phyloP scores from a whole-genome alignment of 2,113 vertebrate genomes.

The Semnornis frantzii region DNA sequence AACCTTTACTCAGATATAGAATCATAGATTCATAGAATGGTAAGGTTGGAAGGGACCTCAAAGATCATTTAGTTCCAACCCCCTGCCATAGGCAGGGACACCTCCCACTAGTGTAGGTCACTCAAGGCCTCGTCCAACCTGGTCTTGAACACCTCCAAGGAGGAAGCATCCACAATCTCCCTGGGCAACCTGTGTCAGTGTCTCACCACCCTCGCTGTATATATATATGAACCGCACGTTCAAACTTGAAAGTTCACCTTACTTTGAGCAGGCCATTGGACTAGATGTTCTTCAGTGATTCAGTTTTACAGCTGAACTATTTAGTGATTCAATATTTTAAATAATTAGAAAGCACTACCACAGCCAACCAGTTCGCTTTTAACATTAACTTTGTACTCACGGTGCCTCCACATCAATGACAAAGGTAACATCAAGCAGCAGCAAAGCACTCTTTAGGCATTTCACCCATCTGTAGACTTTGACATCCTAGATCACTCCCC shows the following conservation, averaged over 20 bases:
- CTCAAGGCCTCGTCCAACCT: no score
- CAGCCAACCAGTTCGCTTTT: not conserved
- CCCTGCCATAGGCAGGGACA: no score
- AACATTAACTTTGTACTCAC: not conserved
- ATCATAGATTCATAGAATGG: no score
- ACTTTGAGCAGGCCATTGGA: not conserved
- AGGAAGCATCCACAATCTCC: no score
- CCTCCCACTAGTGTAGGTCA: no score
- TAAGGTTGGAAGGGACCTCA: no score
- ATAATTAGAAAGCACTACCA: not conserved
- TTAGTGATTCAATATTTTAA: not conserved
- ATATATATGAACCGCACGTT: no score
- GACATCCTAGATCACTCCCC: not conserved
- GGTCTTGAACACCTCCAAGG: no score
- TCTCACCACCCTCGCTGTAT: no score
- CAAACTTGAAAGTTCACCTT: not conserved
- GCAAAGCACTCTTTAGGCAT: accelerated
- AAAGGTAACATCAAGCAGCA: not conserved
- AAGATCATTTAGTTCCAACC: no score
- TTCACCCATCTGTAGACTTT: not conserved
- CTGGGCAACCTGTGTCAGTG: no score
- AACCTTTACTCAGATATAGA: not conserved
- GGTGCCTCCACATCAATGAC: not conserved
- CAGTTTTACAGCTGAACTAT: not conserved
- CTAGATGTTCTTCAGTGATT: not conserved